Percentiles rank a stretch among this genome's conserved stretches.
These are phyloP conservation scores for Pachymerium ferrugineum DNA, from an alignment of 2,888 invertebrate species.

Conservation along the genomic window DNA sequence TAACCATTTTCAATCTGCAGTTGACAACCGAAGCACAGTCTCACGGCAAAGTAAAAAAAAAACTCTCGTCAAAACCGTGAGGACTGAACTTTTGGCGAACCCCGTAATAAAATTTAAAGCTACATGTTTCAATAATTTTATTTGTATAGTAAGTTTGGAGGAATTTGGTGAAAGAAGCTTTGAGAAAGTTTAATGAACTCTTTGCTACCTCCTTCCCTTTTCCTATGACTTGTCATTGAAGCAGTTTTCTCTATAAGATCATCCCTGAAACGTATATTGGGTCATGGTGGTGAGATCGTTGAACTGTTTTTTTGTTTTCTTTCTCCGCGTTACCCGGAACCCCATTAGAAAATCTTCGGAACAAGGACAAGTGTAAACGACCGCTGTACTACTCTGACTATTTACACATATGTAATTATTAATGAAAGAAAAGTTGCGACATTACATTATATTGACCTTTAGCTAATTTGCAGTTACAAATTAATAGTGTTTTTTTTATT, in stretches of 20 bases:
- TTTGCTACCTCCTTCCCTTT: neutral
- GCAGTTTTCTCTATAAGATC: neutral
- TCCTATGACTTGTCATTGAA: neutral
- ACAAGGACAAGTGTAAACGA: constrained; percentile 11
- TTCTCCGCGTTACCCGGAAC: neutral
- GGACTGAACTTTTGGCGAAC: too few species aligned
- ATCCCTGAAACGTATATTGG: neutral
- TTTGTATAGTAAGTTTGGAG: too few species aligned
- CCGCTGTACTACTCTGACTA: neutral
- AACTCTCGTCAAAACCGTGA: too few species aligned
- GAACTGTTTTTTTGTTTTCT: constrained; percentile 4
- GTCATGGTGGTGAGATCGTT: constrained; percentile 6
- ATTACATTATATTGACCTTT: too few species aligned
- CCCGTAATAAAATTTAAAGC: too few species aligned
- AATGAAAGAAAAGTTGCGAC: neutral
- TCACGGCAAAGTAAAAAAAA: too few species aligned
- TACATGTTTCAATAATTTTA: too few species aligned
- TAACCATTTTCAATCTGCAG: too few species aligned
- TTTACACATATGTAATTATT: neutral
- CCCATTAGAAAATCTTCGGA: neutral
- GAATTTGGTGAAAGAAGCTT: too few species aligned
- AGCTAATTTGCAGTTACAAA: too few species aligned
- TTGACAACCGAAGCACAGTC: too few species aligned
- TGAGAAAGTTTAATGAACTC: neutral
- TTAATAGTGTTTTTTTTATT: too few species aligned